These are phyloP conservation scores for Cynopterus sphinx DNA, from an alignment of 2,797 vertebrate genomes.

Conservation along the genomic window DNA sequence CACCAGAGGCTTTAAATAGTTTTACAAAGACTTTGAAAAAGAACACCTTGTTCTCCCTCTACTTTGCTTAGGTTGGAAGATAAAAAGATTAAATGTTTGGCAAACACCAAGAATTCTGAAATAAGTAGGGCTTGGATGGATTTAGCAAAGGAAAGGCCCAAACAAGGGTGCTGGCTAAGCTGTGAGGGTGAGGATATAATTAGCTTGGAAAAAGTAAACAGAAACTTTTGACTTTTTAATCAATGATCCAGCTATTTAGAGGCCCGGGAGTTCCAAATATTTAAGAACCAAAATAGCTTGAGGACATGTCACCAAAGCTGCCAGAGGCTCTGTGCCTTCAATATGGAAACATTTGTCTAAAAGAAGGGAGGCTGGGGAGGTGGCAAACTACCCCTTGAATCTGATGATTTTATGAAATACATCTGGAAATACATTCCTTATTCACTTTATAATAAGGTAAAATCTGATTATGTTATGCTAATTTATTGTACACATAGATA, in stretches of 20 bases:
- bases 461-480: background rate
- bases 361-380: background rate
- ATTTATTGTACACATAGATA: background rate
- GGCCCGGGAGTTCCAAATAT: background rate
- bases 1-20: background rate
- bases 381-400: background rate
- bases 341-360: background rate
- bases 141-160: background rate
- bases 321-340: background rate
- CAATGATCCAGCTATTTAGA: background rate
- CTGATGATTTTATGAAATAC: background rate
- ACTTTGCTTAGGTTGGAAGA: background rate
- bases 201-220: slow-evolving; percentile 5
- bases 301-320: background rate
- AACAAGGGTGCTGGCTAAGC: background rate
- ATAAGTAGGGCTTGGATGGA: background rate
- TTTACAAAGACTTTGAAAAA: background rate
- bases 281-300: slow-evolving; percentile 13
- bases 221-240: background rate
- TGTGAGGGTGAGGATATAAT: background rate
- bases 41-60: background rate
- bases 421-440: slow-evolving; percentile 2
- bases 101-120: background rate
- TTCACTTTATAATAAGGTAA: background rate
- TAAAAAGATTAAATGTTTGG: background rate